Evolutionary conservation across 2,113 vertebrate genomes (phyloP).

Genomic region (Carassius carassius): DNA sequence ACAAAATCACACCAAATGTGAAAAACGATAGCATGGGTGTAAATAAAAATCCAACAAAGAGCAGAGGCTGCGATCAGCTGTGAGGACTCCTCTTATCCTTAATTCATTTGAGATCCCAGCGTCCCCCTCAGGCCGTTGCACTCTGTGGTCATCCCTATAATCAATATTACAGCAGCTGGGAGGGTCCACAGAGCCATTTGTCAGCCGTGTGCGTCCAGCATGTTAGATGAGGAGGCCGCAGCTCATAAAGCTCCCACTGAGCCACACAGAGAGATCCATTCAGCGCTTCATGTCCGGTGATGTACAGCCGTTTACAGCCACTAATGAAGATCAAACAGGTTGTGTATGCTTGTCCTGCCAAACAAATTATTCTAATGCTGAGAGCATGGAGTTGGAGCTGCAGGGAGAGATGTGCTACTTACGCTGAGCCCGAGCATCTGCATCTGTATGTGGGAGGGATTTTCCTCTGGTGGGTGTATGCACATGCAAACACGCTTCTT

Average conservation of each 20-base stretch:
- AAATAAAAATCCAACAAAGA: conserved; percentile 26
- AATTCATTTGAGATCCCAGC: conserved; percentile 21
- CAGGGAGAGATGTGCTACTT: conserved; percentile 63
- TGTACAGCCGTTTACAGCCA: conserved; percentile 50
- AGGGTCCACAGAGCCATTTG: conserved; percentile 49
- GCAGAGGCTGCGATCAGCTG: conserved; percentile 26
- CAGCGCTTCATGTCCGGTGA: conserved; percentile 46
- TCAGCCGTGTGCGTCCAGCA: conserved; percentile 54
- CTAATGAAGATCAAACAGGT: conserved; percentile 63
- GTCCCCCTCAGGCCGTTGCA: background rate
- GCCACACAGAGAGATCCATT: conserved; percentile 42
- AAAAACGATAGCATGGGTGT: conserved; percentile 17
- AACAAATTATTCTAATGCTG: conserved; percentile 72
- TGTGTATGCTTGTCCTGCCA: conserved; percentile 69
- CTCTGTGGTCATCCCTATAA: conserved; percentile 24
- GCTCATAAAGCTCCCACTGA: conserved; percentile 54
- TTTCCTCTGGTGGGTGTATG: conserved; percentile 2
- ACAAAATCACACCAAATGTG: background rate
- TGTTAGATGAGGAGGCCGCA: conserved; percentile 40
- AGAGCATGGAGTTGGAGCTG: conserved; percentile 71
- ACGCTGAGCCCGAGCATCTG: conserved; percentile 15
- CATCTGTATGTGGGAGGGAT: background rate
- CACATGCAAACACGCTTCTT: background rate
- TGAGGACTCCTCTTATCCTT: conserved; percentile 3
- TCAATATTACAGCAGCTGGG: conserved; percentile 50